Evolutionary conservation across 2,797 vertebrate genomes (phyloP).

Genomic region (Pristis pectinata): DNA sequence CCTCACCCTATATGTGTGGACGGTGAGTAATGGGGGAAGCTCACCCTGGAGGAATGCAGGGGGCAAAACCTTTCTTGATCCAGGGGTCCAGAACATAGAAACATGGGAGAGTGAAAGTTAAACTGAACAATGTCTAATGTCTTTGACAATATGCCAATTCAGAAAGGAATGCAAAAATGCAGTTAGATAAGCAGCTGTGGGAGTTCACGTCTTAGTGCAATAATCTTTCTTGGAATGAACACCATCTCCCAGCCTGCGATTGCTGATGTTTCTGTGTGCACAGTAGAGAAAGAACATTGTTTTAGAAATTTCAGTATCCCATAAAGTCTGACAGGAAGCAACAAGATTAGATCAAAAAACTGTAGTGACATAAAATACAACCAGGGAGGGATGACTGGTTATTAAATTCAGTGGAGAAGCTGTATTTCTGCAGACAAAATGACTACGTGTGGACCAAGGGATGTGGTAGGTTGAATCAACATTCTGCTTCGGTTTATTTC

Average conservation of each 20-base stretch:
- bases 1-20: background rate
- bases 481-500: background rate
- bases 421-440: background rate
- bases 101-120: background rate
- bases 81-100: background rate
- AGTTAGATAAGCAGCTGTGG: background rate
- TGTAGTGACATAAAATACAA: background rate
- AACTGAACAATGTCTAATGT: background rate
- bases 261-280: background rate
- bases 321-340: background rate
- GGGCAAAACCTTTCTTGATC: background rate
- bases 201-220: background rate
- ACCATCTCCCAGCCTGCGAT: background rate
- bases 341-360: background rate
- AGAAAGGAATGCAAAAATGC: background rate
- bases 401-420: background rate
- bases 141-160: background rate
- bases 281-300: background rate
- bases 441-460: background rate
- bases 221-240: background rate
- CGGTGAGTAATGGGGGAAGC: background rate
- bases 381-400: background rate
- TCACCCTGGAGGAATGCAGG: background rate
- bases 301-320: background rate
- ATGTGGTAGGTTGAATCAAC: background rate